Evolutionary conservation across 2,888 invertebrate species (phyloP), one percentile per base, ranked within the genome.

Genomic region (Caenorhabditis wallacei): DNA sequence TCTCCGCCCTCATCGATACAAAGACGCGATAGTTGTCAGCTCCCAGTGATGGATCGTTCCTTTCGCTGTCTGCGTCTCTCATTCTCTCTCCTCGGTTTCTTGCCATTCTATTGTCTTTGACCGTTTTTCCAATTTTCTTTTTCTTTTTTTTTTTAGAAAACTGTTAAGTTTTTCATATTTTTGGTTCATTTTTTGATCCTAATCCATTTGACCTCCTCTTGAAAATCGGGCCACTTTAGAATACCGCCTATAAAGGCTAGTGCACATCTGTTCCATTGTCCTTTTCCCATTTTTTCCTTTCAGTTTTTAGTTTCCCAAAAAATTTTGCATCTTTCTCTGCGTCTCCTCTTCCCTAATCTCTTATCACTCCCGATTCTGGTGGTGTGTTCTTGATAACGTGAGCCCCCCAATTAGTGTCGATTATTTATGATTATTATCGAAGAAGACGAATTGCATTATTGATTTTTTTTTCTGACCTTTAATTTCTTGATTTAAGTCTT

Each of bases 21-120:
- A 40, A 53, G 30, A 24, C 57, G 37, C 68, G 61, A 72, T 72
- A 53, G 72, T 72, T 72, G 72, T 75, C 75, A 57, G 53, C 68
- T 48, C 59, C 59, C 61, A 61, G 68, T 76, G 76, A 76, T 76
- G 69, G 76, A 76, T 66, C 75, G 64, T 48, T 68, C 61, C 13
- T 37, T 43, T 64, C 20, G 56, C 20, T 57, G 1, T 59, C 46
- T 46, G 57, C 48, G 10, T 20, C 40, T 22, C 48, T 53, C 24
- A 24, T 24, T 53, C 24, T 53, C 1, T 48, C 18, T 18, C n/a
- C 46, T 48, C 46, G 4, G 2, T 48, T 8, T 18, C 46, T 48
- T 40, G 40, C 40, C 40, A 40, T 11, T 11, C 22, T 26, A 18
- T 37, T 13, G 8, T 43, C 61, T 37, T 43, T 8, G 43, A 43